phyloP scores from a whole-genome alignment of 2,113 vertebrate species.

The Acrocephalus kingi region DNA sequence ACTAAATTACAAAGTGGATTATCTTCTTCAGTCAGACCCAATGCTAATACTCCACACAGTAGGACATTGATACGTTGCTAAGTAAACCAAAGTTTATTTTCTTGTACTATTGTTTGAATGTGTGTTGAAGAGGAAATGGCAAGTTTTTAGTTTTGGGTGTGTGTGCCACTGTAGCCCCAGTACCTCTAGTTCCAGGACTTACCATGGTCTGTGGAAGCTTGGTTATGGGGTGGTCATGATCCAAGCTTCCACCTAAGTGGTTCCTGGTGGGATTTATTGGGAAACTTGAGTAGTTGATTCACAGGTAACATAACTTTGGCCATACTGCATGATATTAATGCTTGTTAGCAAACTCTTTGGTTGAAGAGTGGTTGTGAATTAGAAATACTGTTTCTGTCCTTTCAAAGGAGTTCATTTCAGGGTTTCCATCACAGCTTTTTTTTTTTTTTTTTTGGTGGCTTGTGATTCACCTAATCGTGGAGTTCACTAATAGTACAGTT shows the following conservation, averaged over 20 bases:
- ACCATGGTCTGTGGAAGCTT: background rate
- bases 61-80: slow-evolving; percentile 54
- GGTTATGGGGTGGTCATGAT: background rate
- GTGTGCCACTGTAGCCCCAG: background rate
- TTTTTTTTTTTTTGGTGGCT: background rate
- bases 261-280: background rate
- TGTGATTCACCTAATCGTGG: background rate
- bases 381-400: background rate
- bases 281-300: background rate
- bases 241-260: background rate
- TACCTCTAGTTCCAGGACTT: background rate
- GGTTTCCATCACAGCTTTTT: background rate
- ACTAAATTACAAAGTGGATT: slow-evolving; percentile 74
- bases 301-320: background rate
- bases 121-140: background rate
- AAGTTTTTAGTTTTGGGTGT: background rate
- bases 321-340: background rate
- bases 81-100: slow-evolving; percentile 65
- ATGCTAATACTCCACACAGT: slow-evolving; percentile 63
- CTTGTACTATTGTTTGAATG: slow-evolving; percentile 11
- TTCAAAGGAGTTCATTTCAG: background rate
- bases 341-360: background rate
- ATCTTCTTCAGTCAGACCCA: slow-evolving; percentile 53
- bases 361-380: background rate
- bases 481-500: background rate